Base-by-base conservation (phyloP, 1,140 invertebrate genomes). In the Drosophila triauraria region DNA sequence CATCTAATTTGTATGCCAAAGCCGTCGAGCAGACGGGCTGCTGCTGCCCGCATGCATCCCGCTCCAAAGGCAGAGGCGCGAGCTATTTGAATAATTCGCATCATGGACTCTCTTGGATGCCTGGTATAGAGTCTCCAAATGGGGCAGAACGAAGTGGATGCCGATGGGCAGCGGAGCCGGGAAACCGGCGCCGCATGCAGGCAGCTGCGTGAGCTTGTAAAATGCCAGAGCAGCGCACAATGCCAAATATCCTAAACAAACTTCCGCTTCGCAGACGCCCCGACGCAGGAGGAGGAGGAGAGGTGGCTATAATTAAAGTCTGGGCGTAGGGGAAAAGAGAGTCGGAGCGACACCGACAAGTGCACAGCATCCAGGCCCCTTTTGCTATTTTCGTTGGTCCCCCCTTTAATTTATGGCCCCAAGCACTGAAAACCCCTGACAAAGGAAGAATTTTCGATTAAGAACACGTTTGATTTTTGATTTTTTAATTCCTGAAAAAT, bases 211-310 rank as follows among this genome's bases (percentile, higher is more conserved):
- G 74, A 61, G 75, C 57, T 69, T 78, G 75, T 78, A 69, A 56
- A 67, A 54, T 78, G 47, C 46, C 67, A 56, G 35, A 56, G 53
- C 53, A 61, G 44, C 65, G 46, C 54, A 83, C 80, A 83, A 75
- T 82, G 80, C 75, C 80, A 83, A 83, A 84, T 77, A 87, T 84
- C 84, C 83, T 88, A 90, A 87, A 87, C 84, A 87, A 87, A 87
- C 85, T 87, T 87, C 84, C 84, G 85, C 81, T 82, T 80, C 47
- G 46, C 46, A 59, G 61, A 56, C 38, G 71, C 51, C 72, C 46
- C 79, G 72, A 76, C 65, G 35, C 13, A 43, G 35, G 40, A 78
- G 43, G 32, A 35, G 32, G 32, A 35, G 35, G 40, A 78, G 43
- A 65, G 65, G 72, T 69, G 62, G 61, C 80, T 87, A 88, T 87